Conservation (phyloP, 2,797 vertebrate genomes). For the Phoxinus dragarum region DNA sequence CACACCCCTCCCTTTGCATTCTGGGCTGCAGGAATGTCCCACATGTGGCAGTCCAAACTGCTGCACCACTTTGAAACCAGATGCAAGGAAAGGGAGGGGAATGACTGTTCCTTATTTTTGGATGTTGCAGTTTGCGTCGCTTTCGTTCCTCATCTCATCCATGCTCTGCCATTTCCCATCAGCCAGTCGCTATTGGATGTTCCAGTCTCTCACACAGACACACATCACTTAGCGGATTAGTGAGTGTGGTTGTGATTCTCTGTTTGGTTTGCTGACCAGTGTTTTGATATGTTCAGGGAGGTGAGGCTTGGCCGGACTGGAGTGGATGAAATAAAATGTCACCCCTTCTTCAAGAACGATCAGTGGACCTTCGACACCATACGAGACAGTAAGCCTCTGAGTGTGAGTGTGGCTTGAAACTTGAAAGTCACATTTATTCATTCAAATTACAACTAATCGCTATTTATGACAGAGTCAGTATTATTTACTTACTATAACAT, state of each 20-base stretch:
- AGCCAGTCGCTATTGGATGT: slow-evolving; percentile 5
- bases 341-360: slow-evolving; percentile 95
- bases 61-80: slow-evolving; percentile 69
- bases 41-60: slow-evolving; percentile 82
- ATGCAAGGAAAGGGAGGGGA: slow-evolving; percentile 49
- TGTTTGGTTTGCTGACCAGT: slow-evolving; percentile 54
- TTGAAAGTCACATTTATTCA: not conserved
- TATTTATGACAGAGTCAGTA: not conserved
- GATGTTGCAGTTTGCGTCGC: slow-evolving; percentile 26
- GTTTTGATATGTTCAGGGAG: slow-evolving; percentile 83
- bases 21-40: slow-evolving; percentile 79
- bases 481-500: not conserved
- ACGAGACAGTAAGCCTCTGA: slow-evolving; percentile 89
- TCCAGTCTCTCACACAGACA: slow-evolving; percentile 1
- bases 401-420: slow-evolving; percentile 14
- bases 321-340: slow-evolving; percentile 88
- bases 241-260: slow-evolving; percentile 46
- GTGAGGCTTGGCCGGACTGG: slow-evolving; percentile 90
- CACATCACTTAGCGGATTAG: slow-evolving; percentile 22
- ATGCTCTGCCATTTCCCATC: not conserved
- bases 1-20: slow-evolving; percentile 62
- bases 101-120: slow-evolving; percentile 53
- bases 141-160: not conserved
- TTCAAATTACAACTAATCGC: not conserved
- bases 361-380: slow-evolving; percentile 98